Base-by-base conservation (phyloP, 2,797 vertebrate genomes). In the Alosa sapidissima region DNA sequence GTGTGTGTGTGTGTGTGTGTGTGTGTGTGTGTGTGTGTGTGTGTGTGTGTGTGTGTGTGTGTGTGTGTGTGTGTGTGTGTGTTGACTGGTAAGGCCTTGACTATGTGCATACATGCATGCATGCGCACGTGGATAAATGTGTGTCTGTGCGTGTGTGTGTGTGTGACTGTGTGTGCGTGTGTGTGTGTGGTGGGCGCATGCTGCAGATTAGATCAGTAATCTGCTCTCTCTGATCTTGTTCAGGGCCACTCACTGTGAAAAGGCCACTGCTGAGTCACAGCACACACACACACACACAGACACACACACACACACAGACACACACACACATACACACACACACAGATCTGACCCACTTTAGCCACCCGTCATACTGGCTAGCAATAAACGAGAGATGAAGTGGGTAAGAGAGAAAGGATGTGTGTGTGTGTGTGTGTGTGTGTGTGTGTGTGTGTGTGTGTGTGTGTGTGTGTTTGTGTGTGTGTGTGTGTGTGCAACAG, bases 391-490 rank as follows among this genome's bases (percentile, higher is more conserved):
- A 58, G 19, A 58, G 19, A 58, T 24, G 24, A 7, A 68, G 0
- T 33, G 62, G 3, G 8, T 11, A 52, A 78, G 85, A 89, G 90
- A 89, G 52, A 16, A 45, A 7, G 82, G 1, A 19, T 45, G 47
- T 47, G n/a, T 41, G n/a, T 55, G 52, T 62, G 60, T 82, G 48
- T 62, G 9, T 21, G 6, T 55, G 19, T 87, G 81, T 60, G 19
- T 68, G 2, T 52, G 78, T 78, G 10, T 19, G 2, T 48, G 83
- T 16, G 36, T 60, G 83, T 48, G 68, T 87, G 81, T 86, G 81
- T 81, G 65, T 81, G 88, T 58, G 85, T 83, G 82, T 51, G 47
- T 82, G 55, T 45, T 45, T 60, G 52, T 45, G 21, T 68, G 82
- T 55, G 62, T 8, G 62, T 72, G 82, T 47, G 82, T 65, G 54